Evolutionary conservation across 2,888 invertebrate species (phyloP).

Genomic region (Schrankia costaestrigalis): DNA sequence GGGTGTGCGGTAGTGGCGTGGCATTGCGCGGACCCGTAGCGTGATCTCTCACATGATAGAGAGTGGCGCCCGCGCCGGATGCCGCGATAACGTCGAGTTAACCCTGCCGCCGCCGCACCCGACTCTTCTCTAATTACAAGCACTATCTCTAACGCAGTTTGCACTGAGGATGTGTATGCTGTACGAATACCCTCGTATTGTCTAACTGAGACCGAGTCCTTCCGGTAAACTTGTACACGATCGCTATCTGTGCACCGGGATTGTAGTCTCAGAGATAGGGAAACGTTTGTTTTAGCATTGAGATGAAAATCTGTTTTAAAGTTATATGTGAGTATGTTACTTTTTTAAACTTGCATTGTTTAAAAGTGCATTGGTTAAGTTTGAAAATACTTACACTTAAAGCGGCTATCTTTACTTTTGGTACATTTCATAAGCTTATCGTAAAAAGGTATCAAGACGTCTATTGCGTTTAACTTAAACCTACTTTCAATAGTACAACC

Average conservation of each 20-base stretch:
- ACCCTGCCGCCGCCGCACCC: slow-evolving; percentile 34
- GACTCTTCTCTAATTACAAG: slow-evolving; percentile 67
- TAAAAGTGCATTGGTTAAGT: too few relatives aligned
- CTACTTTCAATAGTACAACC: slow-evolving; percentile 16
- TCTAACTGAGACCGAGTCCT: slow-evolving; percentile 48
- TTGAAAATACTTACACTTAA: too few relatives aligned
- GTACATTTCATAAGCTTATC: too few relatives aligned
- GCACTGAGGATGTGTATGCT: slow-evolving; percentile 46
- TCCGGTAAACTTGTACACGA: slow-evolving; percentile 57
- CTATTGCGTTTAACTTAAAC: slow-evolving; percentile 11
- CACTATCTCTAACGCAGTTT: slow-evolving; percentile 49
- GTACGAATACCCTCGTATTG: slow-evolving; percentile 53
- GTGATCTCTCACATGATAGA: slow-evolving; percentile 73
- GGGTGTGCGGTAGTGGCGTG: slow-evolving; percentile 11
- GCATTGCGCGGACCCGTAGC: slow-evolving; percentile 26
- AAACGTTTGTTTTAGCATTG: slow-evolving; percentile 13
- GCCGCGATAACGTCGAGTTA: slow-evolving; percentile 56
- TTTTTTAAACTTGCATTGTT: too few relatives aligned
- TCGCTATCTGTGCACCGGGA: slow-evolving; percentile 50
- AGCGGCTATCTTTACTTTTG: too few relatives aligned
- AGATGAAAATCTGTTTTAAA: background rate
- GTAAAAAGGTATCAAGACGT: too few relatives aligned
- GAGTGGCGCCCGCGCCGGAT: slow-evolving; percentile 50
- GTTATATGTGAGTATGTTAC: too few relatives aligned
- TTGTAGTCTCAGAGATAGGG: slow-evolving; percentile 17